phyloP scores from a whole-genome alignment of 2,113 vertebrate genomes.

The Phalacrocorax brasilianus region DNA sequence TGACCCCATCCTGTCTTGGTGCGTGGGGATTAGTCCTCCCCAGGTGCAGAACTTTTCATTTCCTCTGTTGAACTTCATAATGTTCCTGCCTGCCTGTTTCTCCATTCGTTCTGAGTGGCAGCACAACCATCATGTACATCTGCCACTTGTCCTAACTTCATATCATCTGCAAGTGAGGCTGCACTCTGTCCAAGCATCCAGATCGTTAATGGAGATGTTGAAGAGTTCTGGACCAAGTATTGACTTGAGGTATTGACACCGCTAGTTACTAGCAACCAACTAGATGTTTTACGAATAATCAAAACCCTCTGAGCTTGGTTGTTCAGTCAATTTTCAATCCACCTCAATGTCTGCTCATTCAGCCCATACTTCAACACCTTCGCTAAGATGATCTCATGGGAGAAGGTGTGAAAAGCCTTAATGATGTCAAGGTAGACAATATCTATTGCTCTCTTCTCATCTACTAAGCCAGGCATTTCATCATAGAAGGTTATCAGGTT shows the following conservation, averaged over 20 bases:
- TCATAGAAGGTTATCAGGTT: neutral
- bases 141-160: neutral
- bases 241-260: neutral
- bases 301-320: neutral
- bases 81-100: neutral
- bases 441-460: neutral
- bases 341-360: neutral
- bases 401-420: neutral
- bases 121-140: rapidly evolving
- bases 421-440: neutral
- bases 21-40: neutral
- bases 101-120: neutral
- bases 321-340: neutral
- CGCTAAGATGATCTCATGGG: neutral
- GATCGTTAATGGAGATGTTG: neutral
- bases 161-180: neutral
- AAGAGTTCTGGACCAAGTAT: neutral
- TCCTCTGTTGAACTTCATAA: neutral
- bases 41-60: neutral
- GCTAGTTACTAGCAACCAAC: neutral
- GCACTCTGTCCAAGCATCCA: neutral
- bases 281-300: neutral
- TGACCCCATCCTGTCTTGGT: neutral
- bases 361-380: neutral
- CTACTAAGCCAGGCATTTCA: neutral